Percentiles rank a stretch among this genome's conserved stretches.
phyloP scores from a whole-genome alignment of 2,888 invertebrate genomes.

The Callyntrura guangdongensis region DNA sequence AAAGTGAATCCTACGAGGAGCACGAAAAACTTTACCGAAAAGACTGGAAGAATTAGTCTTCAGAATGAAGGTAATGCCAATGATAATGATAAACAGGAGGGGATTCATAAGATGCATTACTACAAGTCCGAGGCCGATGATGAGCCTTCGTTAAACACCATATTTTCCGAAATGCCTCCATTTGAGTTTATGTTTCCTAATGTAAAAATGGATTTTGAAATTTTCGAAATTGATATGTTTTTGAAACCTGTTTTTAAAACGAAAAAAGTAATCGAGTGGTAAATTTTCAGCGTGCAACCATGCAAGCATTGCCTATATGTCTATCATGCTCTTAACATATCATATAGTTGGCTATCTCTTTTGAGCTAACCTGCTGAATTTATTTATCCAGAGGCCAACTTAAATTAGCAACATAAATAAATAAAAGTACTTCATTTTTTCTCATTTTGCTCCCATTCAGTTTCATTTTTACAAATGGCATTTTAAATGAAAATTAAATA shows the following conservation, averaged over 20 bases:
- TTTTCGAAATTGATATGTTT: slow-evolving; percentile 80
- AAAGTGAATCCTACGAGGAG: neutral
- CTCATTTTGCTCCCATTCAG: neutral
- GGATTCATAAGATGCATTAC: slow-evolving; percentile 19
- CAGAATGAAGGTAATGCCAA: slow-evolving; percentile 52
- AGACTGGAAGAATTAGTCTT: slow-evolving; percentile 42
- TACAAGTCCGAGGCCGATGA: neutral
- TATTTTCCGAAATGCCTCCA: neutral
- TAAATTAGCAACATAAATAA: neutral
- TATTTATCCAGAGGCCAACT: no score
- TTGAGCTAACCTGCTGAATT: no score
- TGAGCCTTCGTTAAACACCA: neutral
- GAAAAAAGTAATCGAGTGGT: neutral
- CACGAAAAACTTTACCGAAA: slow-evolving; percentile 46
- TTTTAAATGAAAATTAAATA: neutral
- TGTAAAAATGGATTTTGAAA: slow-evolving; percentile 77
- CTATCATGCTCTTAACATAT: no score
- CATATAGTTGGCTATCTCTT: no score
- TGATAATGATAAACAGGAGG: slow-evolving; percentile 12
- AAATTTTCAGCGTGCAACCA: no score
- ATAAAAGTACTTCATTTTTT: neutral
- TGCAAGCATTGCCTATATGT: no score
- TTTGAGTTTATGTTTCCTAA: slow-evolving; percentile 61
- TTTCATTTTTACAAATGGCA: neutral
- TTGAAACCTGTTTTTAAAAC: slow-evolving; percentile 66